Base-by-base conservation (phyloP, 2,888 invertebrate species). In the Diaperis boleti region DNA sequence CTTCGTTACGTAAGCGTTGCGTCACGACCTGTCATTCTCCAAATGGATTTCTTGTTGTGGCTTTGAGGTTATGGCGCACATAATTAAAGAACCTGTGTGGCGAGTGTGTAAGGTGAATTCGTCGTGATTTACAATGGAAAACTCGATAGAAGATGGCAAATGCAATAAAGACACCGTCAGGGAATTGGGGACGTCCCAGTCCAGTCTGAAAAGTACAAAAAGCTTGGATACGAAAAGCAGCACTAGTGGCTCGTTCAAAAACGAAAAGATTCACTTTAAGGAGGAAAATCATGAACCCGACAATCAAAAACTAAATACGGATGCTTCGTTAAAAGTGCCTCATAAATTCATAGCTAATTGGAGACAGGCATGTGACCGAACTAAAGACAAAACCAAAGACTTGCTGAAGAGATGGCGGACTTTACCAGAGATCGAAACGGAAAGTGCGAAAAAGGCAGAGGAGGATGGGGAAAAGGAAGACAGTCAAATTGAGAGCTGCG, bases 351-450 rank as follows among this genome's bases (percentile, higher is more conserved):
- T 91, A 77, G 85, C 88, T 4, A 90, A 90, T 74, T 91, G 90
- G 90, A 85, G 86, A 69, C 88, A 89, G 71, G 91, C 90, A 73
- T 91, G 91, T 80, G 91, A 90, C 78, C 87, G 88, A 76, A 91
- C 91, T 17, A 88, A 88, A 76, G 90, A 90, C 75, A 86, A 87
- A 76, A 91, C 91, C 2, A 89, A 89, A 74, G 91, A 91, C 73
- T 82, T 91, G 62, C 79, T 91, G 71, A 89, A 89, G 77, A 81
- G 88, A 69, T 90, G 90, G 89, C 81, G 89, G 72, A 89, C 89
- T 3, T 80, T 89, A 62, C 88, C 89, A 0, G 88, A 88, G 72
- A 82, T 84, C 8, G 81, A 82, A 67, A 85, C 85, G 44, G 78
- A 74, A 22, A 69, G 72, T 64, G 79, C 65, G 75, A 71, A 65